A percentile compares a stretch with the other conserved stretches of the same genome.
phyloP scores from a whole-genome alignment of 1,140 invertebrate species.

The Drosophila pruinosa region DNA sequence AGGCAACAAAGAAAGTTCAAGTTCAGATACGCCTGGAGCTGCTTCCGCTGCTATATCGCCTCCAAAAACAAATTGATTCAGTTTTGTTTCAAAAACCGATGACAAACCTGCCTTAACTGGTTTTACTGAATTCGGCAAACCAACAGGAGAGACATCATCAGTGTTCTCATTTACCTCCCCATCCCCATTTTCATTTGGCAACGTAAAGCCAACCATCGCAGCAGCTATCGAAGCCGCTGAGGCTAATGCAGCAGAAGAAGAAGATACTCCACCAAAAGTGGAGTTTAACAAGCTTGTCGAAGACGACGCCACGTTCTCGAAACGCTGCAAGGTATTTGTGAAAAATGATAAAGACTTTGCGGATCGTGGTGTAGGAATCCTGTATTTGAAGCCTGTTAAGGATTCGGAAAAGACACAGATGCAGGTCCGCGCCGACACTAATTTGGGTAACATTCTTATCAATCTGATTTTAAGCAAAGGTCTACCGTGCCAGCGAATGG shows the following conservation, averaged over 20 bases:
- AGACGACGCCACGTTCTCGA: constrained; percentile 92
- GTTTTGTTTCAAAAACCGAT: constrained; percentile 58
- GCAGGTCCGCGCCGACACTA: constrained; percentile 93
- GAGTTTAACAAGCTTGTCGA: constrained; percentile 91
- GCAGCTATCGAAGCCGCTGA: background rate
- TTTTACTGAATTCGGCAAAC: constrained; percentile 59
- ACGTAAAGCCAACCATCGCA: constrained; percentile 55
- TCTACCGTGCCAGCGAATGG: constrained; percentile 91
- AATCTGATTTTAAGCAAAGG: constrained; percentile 90
- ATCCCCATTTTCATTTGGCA: constrained; percentile 86
- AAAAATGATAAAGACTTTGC: constrained; percentile 91
- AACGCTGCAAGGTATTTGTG: constrained; percentile 95
- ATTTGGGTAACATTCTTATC: constrained; percentile 93
- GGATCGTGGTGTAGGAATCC: constrained; percentile 93
- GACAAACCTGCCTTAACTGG: constrained; percentile 42
- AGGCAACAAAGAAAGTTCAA: constrained; percentile 12
- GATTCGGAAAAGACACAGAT: constrained; percentile 91
- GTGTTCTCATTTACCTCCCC: constrained; percentile 82
- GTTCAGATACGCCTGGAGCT: too few relatives aligned
- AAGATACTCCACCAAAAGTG: constrained; percentile 92
- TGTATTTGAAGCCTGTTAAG: constrained; percentile 92
- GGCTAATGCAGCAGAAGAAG: constrained; percentile 84
- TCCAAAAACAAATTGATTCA: constrained; percentile 66
- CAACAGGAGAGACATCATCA: constrained; percentile 14
- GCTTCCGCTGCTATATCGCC: background rate